A percentile compares a stretch with the other conserved stretches of the same genome.
Conservation (phyloP, 2,888 invertebrate species). For the Campoplex capitator region DNA sequence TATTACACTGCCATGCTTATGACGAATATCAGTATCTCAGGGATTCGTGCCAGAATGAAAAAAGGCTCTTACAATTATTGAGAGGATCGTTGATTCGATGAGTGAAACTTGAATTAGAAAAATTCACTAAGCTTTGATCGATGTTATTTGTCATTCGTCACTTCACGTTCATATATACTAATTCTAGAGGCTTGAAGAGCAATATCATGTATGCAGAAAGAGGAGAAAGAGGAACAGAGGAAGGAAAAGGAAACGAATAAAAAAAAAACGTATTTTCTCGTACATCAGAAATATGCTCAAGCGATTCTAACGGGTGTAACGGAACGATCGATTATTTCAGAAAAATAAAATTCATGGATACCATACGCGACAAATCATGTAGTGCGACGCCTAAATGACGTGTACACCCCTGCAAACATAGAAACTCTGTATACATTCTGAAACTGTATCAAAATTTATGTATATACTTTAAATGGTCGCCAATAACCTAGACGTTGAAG, state of each 20-base stretch:
- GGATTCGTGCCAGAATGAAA: background rate
- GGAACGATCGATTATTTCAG: no score
- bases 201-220: background rate
- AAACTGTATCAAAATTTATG: no score
- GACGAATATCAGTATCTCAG: background rate
- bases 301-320: no score
- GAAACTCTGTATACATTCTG: no score
- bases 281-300: no score
- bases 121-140: background rate
- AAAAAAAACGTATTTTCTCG: background rate
- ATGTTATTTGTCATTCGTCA: background rate
- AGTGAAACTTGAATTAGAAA: background rate
- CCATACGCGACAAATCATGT: no score
- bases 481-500: no score
- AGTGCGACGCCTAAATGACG: no score
- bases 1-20: background rate
- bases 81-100: background rate
- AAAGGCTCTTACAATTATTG: background rate
- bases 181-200: background rate
- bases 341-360: no score
- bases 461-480: no score
- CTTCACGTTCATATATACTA: background rate
- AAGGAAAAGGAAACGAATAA: constrained; percentile 7
- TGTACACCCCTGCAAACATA: no score
- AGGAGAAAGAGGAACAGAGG: background rate